Percentiles rank a stretch among this genome's conserved stretches.
These are phyloP conservation scores for Acanthopagrus latus DNA, from an alignment of 2,797 vertebrate genomes.

Conservation along the genomic window DNA sequence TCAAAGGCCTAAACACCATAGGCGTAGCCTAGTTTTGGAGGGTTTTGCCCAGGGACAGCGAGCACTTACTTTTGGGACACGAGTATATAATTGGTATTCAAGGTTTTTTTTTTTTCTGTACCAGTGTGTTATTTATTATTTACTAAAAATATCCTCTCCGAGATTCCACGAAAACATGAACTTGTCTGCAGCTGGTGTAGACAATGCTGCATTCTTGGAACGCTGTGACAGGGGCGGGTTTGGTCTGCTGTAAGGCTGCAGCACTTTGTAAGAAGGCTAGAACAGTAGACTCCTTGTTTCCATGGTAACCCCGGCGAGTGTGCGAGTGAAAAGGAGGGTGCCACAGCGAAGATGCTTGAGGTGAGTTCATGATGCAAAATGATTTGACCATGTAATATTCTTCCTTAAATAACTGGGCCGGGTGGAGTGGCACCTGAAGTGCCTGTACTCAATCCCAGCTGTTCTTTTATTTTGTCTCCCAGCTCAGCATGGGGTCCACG, in stretches of 20 bases:
- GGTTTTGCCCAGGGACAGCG: slow-evolving; percentile 32
- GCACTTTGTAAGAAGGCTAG: slow-evolving; percentile 68
- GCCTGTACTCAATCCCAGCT: not conserved
- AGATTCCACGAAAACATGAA: slow-evolving; percentile 38
- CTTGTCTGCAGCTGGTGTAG: slow-evolving; percentile 38
- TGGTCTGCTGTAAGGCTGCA: slow-evolving; percentile 71
- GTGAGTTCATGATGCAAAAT: slow-evolving; percentile 72
- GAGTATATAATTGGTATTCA: slow-evolving; percentile 45
- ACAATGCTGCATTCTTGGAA: slow-evolving; percentile 66
- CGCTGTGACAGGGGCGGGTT: slow-evolving; percentile 57
- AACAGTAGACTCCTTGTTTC: slow-evolving; percentile 80
- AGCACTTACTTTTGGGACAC: slow-evolving; percentile 42
- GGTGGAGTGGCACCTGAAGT: slow-evolving; percentile 18
- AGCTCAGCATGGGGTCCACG: not conserved
- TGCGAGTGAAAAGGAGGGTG: slow-evolving; percentile 55
- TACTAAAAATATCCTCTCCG: not conserved
- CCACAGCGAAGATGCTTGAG: slow-evolving; percentile 66
- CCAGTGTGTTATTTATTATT: slow-evolving; percentile 17
- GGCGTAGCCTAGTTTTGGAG: slow-evolving; percentile 41
- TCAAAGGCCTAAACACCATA: slow-evolving; percentile 54
- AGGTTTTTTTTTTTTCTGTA: slow-evolving; percentile 1
- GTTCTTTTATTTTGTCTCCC: slow-evolving; percentile 9
- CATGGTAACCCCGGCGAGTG: slow-evolving; percentile 73
- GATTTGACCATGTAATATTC: slow-evolving; percentile 60
- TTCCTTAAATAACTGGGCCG: slow-evolving; percentile 24